phyloP scores from a whole-genome alignment of 2,797 vertebrate genomes.

The Anguilla pacifica region DNA sequence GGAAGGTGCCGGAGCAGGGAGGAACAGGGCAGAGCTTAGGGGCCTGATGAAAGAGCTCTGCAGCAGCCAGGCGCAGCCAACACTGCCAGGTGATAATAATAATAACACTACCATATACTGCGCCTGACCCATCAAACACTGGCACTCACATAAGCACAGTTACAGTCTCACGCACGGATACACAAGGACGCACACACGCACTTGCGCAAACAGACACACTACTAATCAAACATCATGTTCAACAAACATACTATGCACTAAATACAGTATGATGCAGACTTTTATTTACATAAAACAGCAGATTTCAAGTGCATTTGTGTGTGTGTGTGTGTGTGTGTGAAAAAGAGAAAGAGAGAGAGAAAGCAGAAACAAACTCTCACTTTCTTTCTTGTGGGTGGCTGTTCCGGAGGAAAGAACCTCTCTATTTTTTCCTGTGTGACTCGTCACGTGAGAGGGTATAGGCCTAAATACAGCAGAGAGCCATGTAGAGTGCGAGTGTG shows the following conservation, averaged over 20 bases:
- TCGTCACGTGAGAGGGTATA: too few relatives aligned
- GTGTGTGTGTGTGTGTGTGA: not conserved
- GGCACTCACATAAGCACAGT: conserved; percentile 9
- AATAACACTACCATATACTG: not conserved
- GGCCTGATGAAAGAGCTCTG: not conserved
- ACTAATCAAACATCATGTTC: not conserved
- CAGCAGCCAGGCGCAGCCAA: not conserved
- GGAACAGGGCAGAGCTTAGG: not conserved
- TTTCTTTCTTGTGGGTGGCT: not conserved
- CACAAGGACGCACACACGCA: not conserved
- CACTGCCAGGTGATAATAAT: not conserved
- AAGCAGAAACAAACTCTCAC: not conserved
- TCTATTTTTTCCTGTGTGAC: not conserved
- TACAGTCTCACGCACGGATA: not conserved
- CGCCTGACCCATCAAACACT: not conserved
- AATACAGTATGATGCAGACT: not conserved
- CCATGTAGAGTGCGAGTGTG: too few relatives aligned
- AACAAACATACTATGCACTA: not conserved
- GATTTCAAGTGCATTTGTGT: conserved; percentile 13
- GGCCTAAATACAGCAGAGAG: not conserved
- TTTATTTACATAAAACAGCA: not conserved
- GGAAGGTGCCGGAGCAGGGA: not conserved
- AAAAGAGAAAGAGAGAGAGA: not conserved
- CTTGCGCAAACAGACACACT: not conserved
- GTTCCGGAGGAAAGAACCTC: not conserved